Evolutionary conservation across 2,113 vertebrate species (phyloP).

Genomic region (Albula goreensis): DNA sequence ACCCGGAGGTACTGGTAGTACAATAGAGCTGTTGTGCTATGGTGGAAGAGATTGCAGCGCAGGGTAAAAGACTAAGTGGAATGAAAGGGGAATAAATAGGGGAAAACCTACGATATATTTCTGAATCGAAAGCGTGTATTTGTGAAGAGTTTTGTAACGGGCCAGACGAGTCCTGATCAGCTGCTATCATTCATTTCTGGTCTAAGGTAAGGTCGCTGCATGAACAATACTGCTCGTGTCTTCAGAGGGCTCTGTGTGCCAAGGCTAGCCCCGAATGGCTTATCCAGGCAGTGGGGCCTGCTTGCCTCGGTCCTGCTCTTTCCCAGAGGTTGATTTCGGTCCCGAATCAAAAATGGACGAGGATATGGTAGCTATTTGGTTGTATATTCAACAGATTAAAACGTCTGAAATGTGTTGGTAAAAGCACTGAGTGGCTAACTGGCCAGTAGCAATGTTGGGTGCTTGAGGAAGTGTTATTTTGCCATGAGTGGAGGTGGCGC

Average conservation of each 20-base stretch:
- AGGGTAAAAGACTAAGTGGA: slow-evolving; percentile 55
- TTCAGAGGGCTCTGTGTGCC: slow-evolving; percentile 50
- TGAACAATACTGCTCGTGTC: slow-evolving; percentile 64
- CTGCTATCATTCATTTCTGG: slow-evolving; percentile 29
- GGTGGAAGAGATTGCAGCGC: slow-evolving; percentile 51
- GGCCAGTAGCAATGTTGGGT: neutral
- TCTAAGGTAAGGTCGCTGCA: slow-evolving; percentile 62
- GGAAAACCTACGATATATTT: slow-evolving; percentile 18
- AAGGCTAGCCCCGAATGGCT: slow-evolving; percentile 53
- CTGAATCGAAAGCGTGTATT: neutral
- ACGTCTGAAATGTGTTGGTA: neutral
- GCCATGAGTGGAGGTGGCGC: slow-evolving; percentile 55
- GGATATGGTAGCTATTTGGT: neutral
- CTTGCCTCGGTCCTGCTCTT: slow-evolving; percentile 22
- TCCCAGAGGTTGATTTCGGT: neutral
- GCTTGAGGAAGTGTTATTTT: slow-evolving; percentile 61
- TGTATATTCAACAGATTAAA: neutral
- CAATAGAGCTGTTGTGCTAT: slow-evolving; percentile 89
- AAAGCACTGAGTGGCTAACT: neutral
- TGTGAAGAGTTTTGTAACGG: slow-evolving; percentile 7
- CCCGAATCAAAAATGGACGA: neutral
- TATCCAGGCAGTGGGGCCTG: slow-evolving; percentile 61
- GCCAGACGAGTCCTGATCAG: slow-evolving; percentile 7
- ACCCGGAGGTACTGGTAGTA: slow-evolving; percentile 77
- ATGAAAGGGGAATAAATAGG: slow-evolving; percentile 34